phyloP scores from a whole-genome alignment of 2,888 invertebrate species.

The Sinopyrophorus schimmeli region DNA sequence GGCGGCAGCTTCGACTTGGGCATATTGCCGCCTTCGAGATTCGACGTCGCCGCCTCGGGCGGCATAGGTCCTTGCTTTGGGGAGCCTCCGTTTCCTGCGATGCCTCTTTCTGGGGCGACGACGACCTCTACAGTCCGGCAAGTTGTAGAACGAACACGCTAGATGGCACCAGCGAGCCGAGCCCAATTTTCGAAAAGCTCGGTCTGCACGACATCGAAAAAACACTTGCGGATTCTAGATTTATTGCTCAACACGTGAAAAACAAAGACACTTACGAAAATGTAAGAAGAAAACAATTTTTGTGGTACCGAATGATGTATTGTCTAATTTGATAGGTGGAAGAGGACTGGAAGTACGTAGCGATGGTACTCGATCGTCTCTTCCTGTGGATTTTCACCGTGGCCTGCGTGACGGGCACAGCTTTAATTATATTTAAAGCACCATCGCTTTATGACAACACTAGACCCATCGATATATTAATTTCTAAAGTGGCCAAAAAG shows the following conservation, averaged over 20 bases:
- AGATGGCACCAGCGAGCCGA: constrained; percentile 65
- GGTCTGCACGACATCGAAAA: constrained; percentile 86
- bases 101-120: constrained; percentile 78
- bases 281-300: constrained; percentile 63
- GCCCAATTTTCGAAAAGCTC: constrained; percentile 82
- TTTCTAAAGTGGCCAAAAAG: constrained; percentile 90
- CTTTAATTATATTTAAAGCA: constrained; percentile 85
- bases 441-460: constrained; percentile 90
- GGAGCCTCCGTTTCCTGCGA: constrained; percentile 69
- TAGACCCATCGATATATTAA: constrained; percentile 85
- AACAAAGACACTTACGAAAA: constrained; percentile 94
- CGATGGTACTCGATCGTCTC: constrained; percentile 93
- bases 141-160: constrained; percentile 56
- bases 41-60: constrained; percentile 69
- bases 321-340: constrained; percentile 68
- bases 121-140: constrained; percentile 77
- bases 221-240: constrained; percentile 88
- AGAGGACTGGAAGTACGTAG: constrained; percentile 98
- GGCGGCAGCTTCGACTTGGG: constrained; percentile 58
- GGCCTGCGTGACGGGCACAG: constrained; percentile 89
- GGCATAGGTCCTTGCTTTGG: constrained; percentile 67
- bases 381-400: constrained; percentile 95
- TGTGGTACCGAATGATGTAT: neutral
- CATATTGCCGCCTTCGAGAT: constrained; percentile 56
- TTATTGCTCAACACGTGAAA: constrained; percentile 93